Evolutionary conservation across 2,888 invertebrate genomes (phyloP).

Genomic region (Sesia bembeciformis): DNA sequence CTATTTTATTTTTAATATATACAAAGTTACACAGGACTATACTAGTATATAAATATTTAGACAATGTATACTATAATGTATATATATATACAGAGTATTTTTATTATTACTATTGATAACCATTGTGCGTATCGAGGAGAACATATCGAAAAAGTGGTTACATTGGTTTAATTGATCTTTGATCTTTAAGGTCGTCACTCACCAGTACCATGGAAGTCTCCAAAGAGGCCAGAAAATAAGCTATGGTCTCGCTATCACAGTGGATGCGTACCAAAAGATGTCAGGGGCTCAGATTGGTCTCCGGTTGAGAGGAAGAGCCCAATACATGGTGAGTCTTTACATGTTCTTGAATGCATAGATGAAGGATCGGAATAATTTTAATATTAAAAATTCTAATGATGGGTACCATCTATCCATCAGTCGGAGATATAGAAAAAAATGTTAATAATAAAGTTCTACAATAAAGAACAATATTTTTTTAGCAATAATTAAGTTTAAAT

Average conservation of each 20-base stretch:
- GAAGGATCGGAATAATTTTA: no score
- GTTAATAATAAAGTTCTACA: neutral
- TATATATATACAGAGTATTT: neutral
- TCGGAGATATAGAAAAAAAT: no score
- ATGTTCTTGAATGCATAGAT: no score
- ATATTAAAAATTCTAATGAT: no score
- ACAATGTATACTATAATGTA: neutral
- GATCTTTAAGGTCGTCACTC: neutral
- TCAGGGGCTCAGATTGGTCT: slow-evolving; percentile 11
- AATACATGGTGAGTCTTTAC: neutral
- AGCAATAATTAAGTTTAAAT: slow-evolving; percentile 2
- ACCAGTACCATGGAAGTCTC: neutral
- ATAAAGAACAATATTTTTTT: neutral
- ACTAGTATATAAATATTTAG: neutral
- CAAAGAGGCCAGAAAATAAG: slow-evolving; percentile 8
- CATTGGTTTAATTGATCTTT: neutral
- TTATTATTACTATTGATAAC: neutral
- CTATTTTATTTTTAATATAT: no score
- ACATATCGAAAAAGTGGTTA: neutral
- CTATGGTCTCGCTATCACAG: slow-evolving; percentile 25
- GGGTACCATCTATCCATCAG: no score
- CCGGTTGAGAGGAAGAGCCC: slow-evolving; percentile 9
- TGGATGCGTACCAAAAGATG: slow-evolving; percentile 15
- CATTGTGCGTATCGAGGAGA: neutral
- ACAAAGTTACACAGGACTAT: no score